Percentiles rank a stretch among this genome's conserved stretches.
phyloP scores from a whole-genome alignment of 2,113 vertebrate genomes.

The Talpa occidentalis region DNA sequence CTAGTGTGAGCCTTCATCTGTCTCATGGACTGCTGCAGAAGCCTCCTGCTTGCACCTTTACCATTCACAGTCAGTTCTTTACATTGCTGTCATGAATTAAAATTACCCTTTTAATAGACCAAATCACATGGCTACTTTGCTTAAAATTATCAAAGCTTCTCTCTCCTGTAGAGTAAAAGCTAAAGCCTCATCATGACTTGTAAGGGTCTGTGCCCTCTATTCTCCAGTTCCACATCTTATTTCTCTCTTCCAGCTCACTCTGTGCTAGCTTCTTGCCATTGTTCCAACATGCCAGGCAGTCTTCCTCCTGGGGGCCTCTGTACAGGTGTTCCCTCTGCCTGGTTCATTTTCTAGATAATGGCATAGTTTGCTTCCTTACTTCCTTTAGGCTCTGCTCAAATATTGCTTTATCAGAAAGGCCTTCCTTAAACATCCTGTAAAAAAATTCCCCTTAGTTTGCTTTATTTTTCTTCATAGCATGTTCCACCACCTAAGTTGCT shows the following conservation, averaged over 20 bases:
- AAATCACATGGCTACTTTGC: background rate
- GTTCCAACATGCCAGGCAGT: background rate
- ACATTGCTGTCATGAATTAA: background rate
- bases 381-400: background rate
- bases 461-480: constrained; percentile 50
- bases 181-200: background rate
- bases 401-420: background rate
- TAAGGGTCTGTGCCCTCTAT: background rate
- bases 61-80: background rate
- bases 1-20: background rate
- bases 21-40: background rate
- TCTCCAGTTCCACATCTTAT: background rate
- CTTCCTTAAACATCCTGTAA: background rate
- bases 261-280: background rate
- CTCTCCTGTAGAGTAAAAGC: background rate
- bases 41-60: background rate
- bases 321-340: background rate
- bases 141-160: background rate
- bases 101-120: background rate
- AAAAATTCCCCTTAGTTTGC: background rate
- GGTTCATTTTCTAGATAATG: background rate
- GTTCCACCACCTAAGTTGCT: constrained; percentile 18
- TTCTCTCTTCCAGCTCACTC: background rate
- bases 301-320: background rate
- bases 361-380: background rate